Evolutionary conservation across 2,113 vertebrate species (phyloP).

Genomic region (Rhombomys opimus): DNA sequence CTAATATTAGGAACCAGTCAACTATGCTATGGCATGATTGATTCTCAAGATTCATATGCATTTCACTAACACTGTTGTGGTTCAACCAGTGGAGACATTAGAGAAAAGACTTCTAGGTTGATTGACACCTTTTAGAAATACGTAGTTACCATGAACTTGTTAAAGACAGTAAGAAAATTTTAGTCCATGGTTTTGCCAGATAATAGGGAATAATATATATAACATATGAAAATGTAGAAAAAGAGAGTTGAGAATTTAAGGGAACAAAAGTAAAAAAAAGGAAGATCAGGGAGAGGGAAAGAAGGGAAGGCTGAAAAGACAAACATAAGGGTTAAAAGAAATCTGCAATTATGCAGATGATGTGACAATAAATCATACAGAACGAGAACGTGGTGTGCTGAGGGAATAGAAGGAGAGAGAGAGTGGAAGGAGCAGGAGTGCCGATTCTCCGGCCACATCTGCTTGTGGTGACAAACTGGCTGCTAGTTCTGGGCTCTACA

Average conservation of each 20-base stretch:
- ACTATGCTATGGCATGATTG: background rate
- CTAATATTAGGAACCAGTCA: constrained; percentile 23
- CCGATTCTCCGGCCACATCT: background rate
- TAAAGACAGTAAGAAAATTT: constrained; percentile 37
- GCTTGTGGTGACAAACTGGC: background rate
- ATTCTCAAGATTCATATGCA: background rate
- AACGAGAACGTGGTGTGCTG: background rate
- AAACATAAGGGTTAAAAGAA: background rate
- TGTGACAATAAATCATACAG: background rate
- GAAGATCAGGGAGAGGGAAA: background rate
- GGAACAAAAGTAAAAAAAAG: constrained; percentile 43
- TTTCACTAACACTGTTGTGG: background rate
- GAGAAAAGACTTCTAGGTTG: constrained; percentile 49
- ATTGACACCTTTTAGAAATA: constrained; percentile 59
- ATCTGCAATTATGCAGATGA: background rate
- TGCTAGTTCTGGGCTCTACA: background rate
- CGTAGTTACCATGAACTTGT: constrained; percentile 12
- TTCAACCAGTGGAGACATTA: background rate
- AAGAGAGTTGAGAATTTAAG: background rate
- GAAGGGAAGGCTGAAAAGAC: background rate
- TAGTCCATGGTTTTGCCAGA: constrained; percentile 58
- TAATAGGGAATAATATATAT: constrained; percentile 26
- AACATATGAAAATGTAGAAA: constrained; percentile 46
- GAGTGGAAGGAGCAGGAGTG: background rate
- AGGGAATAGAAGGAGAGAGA: background rate